These are phyloP conservation scores for Sebastes baramenuke DNA, from an alignment of 2,797 vertebrate species.

Conservation along the genomic window DNA sequence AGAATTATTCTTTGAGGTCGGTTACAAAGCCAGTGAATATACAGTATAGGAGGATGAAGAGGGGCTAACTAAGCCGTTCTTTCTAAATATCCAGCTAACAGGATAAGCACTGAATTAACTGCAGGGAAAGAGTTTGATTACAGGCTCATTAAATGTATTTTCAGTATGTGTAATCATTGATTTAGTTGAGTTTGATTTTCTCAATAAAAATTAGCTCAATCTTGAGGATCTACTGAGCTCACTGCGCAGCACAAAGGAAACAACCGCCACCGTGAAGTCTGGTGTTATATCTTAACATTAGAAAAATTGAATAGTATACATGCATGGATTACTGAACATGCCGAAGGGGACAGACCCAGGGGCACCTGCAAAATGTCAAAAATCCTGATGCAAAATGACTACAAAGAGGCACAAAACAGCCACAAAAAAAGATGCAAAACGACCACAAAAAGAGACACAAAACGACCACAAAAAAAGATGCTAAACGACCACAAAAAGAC, in stretches of 20 bases:
- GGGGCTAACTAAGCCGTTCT: background rate
- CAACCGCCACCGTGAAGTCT: too few species aligned
- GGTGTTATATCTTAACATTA: background rate
- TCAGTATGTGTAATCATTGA: slow-evolving; percentile 14
- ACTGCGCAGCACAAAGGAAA: background rate
- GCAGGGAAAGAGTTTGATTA: slow-evolving; percentile 41
- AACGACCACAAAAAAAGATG: background rate
- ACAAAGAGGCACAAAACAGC: background rate
- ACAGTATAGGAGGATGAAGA: background rate
- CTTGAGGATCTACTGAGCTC: background rate
- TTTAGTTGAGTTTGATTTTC: slow-evolving; percentile 7
- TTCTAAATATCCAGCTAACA: slow-evolving; percentile 23
- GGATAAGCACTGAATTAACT: slow-evolving; percentile 34
- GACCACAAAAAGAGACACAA: background rate
- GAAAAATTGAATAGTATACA: background rate
- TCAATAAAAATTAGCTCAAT: background rate
- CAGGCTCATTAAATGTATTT: slow-evolving; percentile 35
- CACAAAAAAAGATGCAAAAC: background rate
- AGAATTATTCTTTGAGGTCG: background rate
- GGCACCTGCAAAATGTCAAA: background rate
- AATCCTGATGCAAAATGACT: background rate
- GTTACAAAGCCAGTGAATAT: background rate
- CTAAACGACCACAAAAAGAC: accelerated
- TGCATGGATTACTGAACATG: background rate
- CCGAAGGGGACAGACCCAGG: background rate